Conservation (phyloP, 1,140 invertebrate genomes). For the Piezodorus guildinii region DNA sequence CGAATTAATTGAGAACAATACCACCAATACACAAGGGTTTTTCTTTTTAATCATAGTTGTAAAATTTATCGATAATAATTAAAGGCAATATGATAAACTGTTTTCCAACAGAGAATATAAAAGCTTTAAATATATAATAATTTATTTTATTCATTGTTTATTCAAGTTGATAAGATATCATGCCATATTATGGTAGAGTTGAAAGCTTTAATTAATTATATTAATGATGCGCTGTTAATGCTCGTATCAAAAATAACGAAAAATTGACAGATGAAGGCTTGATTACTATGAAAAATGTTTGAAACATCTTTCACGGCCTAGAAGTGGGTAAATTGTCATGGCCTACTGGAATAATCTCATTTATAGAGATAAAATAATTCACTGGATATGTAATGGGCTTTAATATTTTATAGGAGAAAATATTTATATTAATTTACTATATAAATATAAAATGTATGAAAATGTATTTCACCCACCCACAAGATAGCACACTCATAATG, state of each 20-base stretch:
- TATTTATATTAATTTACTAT: conserved; percentile 8
- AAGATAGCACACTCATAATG: no score
- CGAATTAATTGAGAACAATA: no score
- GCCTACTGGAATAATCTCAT: conserved; percentile 12
- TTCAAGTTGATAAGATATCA: not conserved
- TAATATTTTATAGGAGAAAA: conserved; percentile 14
- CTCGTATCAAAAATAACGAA: not conserved
- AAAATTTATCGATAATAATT: conserved; percentile 4
- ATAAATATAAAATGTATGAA: conserved; percentile 3
- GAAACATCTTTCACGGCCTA: conserved; percentile 13
- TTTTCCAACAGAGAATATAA: conserved; percentile 2
- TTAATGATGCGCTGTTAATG: conserved; percentile 5
- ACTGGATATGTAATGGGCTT: conserved; percentile 15
- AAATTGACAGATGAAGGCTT: conserved; percentile 7
- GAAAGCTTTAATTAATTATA: conserved; percentile 16
- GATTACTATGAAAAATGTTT: not conserved
- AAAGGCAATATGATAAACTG: conserved; percentile 13
- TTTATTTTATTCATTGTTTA: conserved; percentile 14
- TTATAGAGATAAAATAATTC: conserved; percentile 12
- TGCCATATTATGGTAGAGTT: conserved; percentile 11
- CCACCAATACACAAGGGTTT: no score
- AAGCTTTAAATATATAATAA: conserved; percentile 16
- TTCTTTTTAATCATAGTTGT: no score
- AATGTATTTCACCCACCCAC: not conserved
- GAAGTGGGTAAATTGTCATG: conserved; percentile 10